Evolutionary conservation across 1,140 invertebrate species (phyloP).

Genomic region (Atta cephalotes): DNA sequence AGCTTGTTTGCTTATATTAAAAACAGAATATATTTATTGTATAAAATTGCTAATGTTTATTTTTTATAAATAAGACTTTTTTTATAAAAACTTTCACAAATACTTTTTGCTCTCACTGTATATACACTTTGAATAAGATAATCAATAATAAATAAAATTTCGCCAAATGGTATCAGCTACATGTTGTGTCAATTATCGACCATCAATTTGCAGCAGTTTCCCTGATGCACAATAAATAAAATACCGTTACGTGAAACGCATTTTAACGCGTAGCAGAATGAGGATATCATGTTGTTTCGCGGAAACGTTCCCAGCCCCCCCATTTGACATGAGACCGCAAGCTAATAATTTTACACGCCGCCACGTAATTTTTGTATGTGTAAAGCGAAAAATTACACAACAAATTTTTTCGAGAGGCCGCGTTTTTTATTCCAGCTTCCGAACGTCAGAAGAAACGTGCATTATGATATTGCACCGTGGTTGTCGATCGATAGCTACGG

Average conservation of each 20-base stretch:
- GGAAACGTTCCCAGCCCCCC: neutral
- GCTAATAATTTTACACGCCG: constrained; percentile 4
- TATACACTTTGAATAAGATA: neutral
- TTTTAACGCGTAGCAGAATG: constrained; percentile 30
- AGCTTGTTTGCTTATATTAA: no score
- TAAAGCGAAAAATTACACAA: constrained; percentile 29
- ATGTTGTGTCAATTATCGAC: constrained; percentile 27
- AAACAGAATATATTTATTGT: no score
- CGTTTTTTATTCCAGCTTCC: constrained; percentile 27
- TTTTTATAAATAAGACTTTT: no score
- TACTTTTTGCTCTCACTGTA: neutral
- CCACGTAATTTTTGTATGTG: neutral
- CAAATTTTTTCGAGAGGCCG: neutral
- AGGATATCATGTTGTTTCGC: neutral
- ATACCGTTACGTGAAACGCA: constrained; percentile 32
- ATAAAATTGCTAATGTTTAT: no score
- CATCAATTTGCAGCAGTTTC: neutral
- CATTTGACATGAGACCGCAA: neutral
- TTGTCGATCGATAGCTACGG: constrained; percentile 50
- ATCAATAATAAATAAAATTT: constrained; percentile 20
- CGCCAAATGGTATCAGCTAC: neutral
- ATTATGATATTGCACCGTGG: constrained; percentile 32
- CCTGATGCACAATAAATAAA: constrained; percentile 26
- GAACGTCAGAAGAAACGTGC: constrained; percentile 5
- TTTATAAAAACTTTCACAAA: no score